A percentile compares a stretch with the other conserved stretches of the same genome.
phyloP scores from a whole-genome alignment of 2,888 invertebrate species.

The Pandemis heparana region DNA sequence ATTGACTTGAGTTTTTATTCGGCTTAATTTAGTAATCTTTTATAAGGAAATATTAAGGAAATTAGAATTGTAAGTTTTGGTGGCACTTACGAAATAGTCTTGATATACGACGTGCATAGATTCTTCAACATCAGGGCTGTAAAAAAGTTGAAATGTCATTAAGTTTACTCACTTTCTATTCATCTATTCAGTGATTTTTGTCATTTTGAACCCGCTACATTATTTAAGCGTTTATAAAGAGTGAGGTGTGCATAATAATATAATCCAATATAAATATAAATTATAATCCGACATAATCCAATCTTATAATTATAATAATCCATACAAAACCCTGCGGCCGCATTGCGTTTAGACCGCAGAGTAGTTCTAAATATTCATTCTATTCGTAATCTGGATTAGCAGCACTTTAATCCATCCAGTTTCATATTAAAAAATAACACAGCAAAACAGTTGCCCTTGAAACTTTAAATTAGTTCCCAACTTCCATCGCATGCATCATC shows the following conservation, averaged over 20 bases:
- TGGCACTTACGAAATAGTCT: constrained; percentile 55
- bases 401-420: neutral
- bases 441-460: constrained; percentile 57
- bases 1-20: too few relatives aligned
- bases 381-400: neutral
- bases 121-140: constrained; percentile 57
- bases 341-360: neutral
- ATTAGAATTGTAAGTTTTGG: neutral
- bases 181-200: too few relatives aligned
- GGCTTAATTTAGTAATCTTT: too few relatives aligned
- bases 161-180: neutral
- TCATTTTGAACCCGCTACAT: too few relatives aligned
- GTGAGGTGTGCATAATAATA: too few relatives aligned
- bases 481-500: constrained; percentile 35
- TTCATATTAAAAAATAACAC: constrained; percentile 22
- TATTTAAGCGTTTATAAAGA: too few relatives aligned
- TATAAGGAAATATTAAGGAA: too few relatives aligned
- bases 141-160: constrained; percentile 37
- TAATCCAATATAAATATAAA: too few relatives aligned
- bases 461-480: constrained; percentile 69
- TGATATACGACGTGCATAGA: constrained; percentile 56
- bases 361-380: neutral
- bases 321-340: neutral
- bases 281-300: too few relatives aligned
- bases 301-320: too few relatives aligned